These are phyloP conservation scores for Herpetotheres cachinnans DNA, from an alignment of 2,113 vertebrate genomes.

Conservation along the genomic window DNA sequence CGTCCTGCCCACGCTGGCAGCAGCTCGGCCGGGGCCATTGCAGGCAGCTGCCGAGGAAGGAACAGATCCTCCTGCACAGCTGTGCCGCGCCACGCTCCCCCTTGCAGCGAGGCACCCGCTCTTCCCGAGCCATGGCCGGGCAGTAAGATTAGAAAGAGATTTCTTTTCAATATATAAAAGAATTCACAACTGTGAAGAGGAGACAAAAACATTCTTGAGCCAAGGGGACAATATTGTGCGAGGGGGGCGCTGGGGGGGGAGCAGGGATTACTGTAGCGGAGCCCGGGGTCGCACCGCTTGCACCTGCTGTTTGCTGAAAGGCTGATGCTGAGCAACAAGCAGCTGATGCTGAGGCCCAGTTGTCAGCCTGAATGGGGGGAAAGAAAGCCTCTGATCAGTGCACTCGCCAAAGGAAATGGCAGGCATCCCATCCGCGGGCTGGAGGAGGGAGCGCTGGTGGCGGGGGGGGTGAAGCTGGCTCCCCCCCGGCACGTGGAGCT, in stretches of 20 bases:
- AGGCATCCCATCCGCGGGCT: not conserved
- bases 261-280: conserved; percentile 29
- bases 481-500: not conserved
- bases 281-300: conserved; percentile 2
- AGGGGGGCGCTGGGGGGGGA: not conserved
- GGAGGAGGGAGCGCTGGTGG: not conserved
- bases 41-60: not conserved
- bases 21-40: not conserved
- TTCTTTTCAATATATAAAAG: conserved; percentile 41
- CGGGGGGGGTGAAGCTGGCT: not conserved
- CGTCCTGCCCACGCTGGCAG: not conserved
- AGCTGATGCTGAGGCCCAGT: conserved; percentile 59
- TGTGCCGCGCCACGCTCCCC: not conserved
- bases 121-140: not conserved
- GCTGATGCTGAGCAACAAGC: conserved; percentile 52
- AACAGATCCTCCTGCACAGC: not conserved
- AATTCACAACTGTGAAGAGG: conserved; percentile 50
- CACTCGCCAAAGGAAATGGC: not conserved
- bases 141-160: not conserved
- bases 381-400: not conserved
- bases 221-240: conserved; percentile 24
- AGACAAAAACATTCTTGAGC: conserved; percentile 68
- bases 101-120: not conserved
- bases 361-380: conserved; percentile 47
- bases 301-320: conserved; percentile 69